A percentile compares a stretch with the other conserved stretches of the same genome.
Conservation (phyloP, 2,797 vertebrate genomes). For the Mormyrops attenuatus region DNA sequence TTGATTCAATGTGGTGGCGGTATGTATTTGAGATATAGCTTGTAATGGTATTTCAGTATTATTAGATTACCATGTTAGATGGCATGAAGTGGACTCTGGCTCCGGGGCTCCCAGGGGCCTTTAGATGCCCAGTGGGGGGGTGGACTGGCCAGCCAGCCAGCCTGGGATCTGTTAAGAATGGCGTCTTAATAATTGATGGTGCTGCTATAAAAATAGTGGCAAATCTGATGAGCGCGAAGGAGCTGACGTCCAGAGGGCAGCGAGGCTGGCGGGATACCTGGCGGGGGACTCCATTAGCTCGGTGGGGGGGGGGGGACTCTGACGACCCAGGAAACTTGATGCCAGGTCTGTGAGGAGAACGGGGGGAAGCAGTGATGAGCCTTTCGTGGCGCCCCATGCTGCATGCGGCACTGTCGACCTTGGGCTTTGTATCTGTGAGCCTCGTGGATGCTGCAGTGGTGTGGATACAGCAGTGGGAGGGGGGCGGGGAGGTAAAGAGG, state of each 20-base stretch:
- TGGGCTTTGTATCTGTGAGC: neutral
- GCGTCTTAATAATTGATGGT: neutral
- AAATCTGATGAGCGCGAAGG: neutral
- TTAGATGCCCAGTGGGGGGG: neutral
- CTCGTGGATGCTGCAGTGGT: neutral
- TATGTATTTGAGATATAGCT: neutral
- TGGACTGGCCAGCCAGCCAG: neutral
- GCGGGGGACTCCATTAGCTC: neutral
- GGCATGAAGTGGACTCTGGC: neutral
- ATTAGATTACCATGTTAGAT: neutral
- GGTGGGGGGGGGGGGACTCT: neutral
- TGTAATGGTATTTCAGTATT: neutral
- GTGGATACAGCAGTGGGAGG: neutral
- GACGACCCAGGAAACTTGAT: neutral
- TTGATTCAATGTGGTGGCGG: neutral
- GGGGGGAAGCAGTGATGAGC: neutral
- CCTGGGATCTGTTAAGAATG: neutral
- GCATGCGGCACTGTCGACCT: constrained; percentile 4
- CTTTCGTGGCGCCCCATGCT: neutral
- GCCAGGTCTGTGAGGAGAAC: neutral
- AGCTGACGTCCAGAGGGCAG: neutral
- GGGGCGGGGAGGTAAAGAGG: neutral
- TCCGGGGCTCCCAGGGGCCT: neutral
- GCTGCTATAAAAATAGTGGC: neutral
- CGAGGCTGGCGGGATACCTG: neutral